Conservation (phyloP, 2,888 invertebrate genomes). For the Noctua comes region DNA sequence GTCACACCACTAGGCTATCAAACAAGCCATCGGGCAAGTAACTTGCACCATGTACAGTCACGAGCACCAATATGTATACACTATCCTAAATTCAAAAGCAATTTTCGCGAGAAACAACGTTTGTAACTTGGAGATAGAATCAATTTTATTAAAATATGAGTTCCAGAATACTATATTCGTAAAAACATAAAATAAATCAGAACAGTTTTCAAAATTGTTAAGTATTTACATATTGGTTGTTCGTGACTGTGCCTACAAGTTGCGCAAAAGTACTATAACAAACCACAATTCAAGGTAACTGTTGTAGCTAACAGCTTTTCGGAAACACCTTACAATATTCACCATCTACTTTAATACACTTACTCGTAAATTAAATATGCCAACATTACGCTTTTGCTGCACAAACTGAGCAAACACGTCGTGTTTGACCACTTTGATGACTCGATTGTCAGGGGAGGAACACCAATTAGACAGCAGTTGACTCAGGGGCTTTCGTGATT, state of each 20-base stretch:
- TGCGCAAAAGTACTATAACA: neutral
- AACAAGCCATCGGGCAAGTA: neutral
- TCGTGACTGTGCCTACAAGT: too few species aligned
- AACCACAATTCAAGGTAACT: neutral
- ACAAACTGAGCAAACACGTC: conserved; percentile 49
- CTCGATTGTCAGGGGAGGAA: conserved; percentile 74
- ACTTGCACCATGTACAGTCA: too few species aligned
- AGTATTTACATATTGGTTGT: too few species aligned
- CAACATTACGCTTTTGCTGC: conserved; percentile 53
- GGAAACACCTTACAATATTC: neutral
- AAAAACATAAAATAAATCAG: too few species aligned
- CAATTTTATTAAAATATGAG: too few species aligned
- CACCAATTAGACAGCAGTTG: conserved; percentile 77
- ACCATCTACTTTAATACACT: conserved; percentile 9
- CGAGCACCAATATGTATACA: too few species aligned
- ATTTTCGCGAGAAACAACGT: too few species aligned
- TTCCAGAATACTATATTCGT: too few species aligned
- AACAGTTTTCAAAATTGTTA: too few species aligned
- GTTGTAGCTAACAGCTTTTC: conserved; percentile 3
- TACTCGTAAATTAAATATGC: conserved; percentile 57
- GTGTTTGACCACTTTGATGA: conserved; percentile 76
- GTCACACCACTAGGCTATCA: neutral
- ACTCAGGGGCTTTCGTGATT: conserved; percentile 80
- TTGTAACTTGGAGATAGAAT: too few species aligned
- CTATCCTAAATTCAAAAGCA: too few species aligned